Percentiles rank a stretch among this genome's conserved stretches.
Evolutionary conservation across 1,140 invertebrate genomes (phyloP).

Genomic region (Sinella curviseta): DNA sequence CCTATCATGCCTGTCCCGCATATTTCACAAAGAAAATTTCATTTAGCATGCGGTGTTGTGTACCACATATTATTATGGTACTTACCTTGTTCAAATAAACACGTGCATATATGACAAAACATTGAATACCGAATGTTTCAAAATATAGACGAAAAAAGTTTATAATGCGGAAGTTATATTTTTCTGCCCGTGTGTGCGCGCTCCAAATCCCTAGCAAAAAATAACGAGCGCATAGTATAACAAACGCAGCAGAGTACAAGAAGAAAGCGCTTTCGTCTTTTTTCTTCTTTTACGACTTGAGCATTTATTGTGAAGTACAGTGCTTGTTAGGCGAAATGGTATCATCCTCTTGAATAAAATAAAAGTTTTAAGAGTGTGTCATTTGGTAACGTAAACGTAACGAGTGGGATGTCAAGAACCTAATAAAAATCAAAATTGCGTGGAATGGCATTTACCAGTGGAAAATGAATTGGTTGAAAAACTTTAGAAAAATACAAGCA

Average conservation of each 20-base stretch:
- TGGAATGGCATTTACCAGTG: too few species aligned
- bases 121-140: too few species aligned
- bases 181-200: background rate
- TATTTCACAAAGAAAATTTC: too few species aligned
- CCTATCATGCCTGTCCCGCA: too few species aligned
- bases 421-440: background rate
- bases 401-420: background rate
- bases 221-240: background rate
- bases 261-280: background rate
- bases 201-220: background rate
- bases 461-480: too few species aligned
- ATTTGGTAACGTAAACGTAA: background rate
- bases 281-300: too few species aligned
- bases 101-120: too few species aligned
- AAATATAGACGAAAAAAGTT: background rate
- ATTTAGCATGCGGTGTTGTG: too few species aligned
- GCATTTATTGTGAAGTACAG: too few species aligned
- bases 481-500: too few species aligned
- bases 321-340: background rate
- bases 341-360: background rate
- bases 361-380: background rate
- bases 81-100: background rate
- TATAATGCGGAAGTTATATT: background rate
- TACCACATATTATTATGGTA: too few species aligned
- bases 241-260: background rate